A percentile compares a stretch with the other conserved stretches of the same genome.
These are phyloP conservation scores for Drosophila nannoptera DNA, from an alignment of 1,140 invertebrate species.

Conservation along the genomic window DNA sequence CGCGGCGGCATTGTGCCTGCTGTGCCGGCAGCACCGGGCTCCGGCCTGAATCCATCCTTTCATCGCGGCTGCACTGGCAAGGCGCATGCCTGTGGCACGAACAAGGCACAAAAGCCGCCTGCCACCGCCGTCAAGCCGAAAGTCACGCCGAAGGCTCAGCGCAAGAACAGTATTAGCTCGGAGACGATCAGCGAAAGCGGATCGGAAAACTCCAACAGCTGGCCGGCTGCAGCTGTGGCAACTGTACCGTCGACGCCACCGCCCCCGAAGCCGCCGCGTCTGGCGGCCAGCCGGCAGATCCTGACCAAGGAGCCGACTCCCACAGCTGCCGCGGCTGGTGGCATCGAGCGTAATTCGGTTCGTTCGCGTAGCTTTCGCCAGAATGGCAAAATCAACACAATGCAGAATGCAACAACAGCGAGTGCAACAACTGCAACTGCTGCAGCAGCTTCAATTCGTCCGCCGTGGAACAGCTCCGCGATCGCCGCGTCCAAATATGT, in stretches of 20 bases:
- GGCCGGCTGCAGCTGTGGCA: slow-evolving; percentile 39
- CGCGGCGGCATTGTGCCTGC: slow-evolving; percentile 78
- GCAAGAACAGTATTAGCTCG: slow-evolving; percentile 81
- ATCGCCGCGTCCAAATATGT: slow-evolving; percentile 64
- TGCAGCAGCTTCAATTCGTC: slow-evolving; percentile 51
- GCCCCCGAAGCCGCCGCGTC: slow-evolving; percentile 39
- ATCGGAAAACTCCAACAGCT: slow-evolving; percentile 79
- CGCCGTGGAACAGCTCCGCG: slow-evolving; percentile 80
- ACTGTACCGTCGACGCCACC: slow-evolving; percentile 21
- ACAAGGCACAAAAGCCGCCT: slow-evolving; percentile 66
- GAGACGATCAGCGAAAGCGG: slow-evolving; percentile 82
- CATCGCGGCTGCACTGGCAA: slow-evolving; percentile 86
- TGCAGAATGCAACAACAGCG: slow-evolving; percentile 10
- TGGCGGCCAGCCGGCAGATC: slow-evolving; percentile 27
- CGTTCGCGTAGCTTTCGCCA: slow-evolving; percentile 60
- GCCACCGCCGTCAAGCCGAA: slow-evolving; percentile 22
- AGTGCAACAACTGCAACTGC: slow-evolving; percentile 24
- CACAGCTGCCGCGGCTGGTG: slow-evolving; percentile 16
- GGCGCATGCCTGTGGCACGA: slow-evolving; percentile 84
- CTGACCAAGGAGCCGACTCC: slow-evolving; percentile 40
- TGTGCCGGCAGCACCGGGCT: slow-evolving; percentile 75
- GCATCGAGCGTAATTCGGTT: slow-evolving; percentile 57
- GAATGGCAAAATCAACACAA: slow-evolving; percentile 36
- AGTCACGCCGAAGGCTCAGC: slow-evolving; percentile 57
- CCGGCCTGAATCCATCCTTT: slow-evolving; percentile 82